Base-by-base conservation (phyloP, 2,797 vertebrate genomes). In the Serranus cabrilla region DNA sequence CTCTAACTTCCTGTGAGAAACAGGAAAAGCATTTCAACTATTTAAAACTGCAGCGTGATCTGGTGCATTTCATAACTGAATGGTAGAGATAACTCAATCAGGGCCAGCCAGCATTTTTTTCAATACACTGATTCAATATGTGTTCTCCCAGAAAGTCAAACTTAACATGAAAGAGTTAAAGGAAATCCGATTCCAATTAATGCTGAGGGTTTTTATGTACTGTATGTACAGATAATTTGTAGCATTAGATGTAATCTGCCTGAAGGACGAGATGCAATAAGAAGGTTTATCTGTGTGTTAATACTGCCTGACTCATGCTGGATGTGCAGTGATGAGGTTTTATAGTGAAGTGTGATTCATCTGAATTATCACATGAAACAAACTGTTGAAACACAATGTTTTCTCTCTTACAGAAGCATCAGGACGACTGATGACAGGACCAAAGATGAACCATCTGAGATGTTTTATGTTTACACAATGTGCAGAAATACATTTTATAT, bases 341-440 rank as follows among this genome's bases (percentile, higher is more conserved):
- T n/a, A n/a, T n/a, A n/a, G n/a, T n/a, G n/a, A n/a, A n/a, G n/a
- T n/a, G n/a, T n/a, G n/a, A n/a, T n/a, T n/a, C n/a, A 65, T 63
- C 34, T 45, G 11, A 12, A 50, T 40, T 20, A 27, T 25, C 1
- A 20, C 13, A 20, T 20, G 0, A n/a, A 71, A 42, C 7, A 31
- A 9, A 56, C n/a, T n/a, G n/a, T n/a, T n/a, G n/a, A 39, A 37
- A 20, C 18, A 20, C 56, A 18, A 8, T 37, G 0, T 55, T 27
- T 52, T 55, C 20, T 81, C 80, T 8, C 81, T 90, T 73, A 47
- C 82, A 93, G 90, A 86, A 82, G 27, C 76, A 91, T 84, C 78
- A 80, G 83, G 72, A 84, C 13, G 74, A 61, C 64, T 81, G 77
- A 87, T n/a, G 39, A 46, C 13, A 1, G 25, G 25, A 74, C 42